phyloP scores from a whole-genome alignment of 2,888 invertebrate genomes.

The Campaea margaritaria region DNA sequence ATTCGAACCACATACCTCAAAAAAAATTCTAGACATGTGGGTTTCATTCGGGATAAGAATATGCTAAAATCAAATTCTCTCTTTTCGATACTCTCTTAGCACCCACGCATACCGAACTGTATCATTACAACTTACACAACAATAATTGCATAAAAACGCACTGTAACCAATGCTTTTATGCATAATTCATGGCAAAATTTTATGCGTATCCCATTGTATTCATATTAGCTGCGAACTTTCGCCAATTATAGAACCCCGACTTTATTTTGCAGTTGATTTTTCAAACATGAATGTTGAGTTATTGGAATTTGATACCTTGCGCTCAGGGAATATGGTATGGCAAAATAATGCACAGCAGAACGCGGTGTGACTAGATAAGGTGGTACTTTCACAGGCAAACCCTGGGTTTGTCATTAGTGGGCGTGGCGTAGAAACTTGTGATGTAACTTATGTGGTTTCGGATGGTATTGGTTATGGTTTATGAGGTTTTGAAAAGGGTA shows the following conservation, averaged over 20 bases:
- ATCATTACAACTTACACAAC: slow-evolving; percentile 60
- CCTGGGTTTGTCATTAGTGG: slow-evolving; percentile 58
- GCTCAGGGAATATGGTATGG: slow-evolving; percentile 23
- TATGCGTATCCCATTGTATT: slow-evolving; percentile 77
- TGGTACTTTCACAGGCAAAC: slow-evolving; percentile 65
- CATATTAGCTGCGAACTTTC: slow-evolving; percentile 76
- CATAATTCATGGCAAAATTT: slow-evolving; percentile 74
- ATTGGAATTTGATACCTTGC: slow-evolving; percentile 3
- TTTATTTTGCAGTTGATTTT: slow-evolving; percentile 4
- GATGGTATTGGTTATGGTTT: not conserved
- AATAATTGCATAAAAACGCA: slow-evolving; percentile 69
- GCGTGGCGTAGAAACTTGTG: slow-evolving; percentile 45
- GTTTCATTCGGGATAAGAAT: too few species aligned
- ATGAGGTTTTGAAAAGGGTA: not conserved
- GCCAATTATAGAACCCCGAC: slow-evolving; percentile 64
- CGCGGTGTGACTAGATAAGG: not conserved
- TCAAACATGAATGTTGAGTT: not conserved
- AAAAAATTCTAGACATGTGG: too few species aligned
- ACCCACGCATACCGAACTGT: slow-evolving; percentile 26
- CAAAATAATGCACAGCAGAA: slow-evolving; percentile 23
- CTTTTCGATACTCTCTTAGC: not conserved
- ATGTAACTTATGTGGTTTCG: slow-evolving; percentile 25
- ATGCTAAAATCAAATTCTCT: not conserved
- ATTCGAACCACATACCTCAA: too few species aligned
- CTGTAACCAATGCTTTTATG: slow-evolving; percentile 58